Evolutionary conservation across 2,888 invertebrate species (phyloP), one percentile per base, ranked within the genome.

Genomic region (Leucophora obtusa): DNA sequence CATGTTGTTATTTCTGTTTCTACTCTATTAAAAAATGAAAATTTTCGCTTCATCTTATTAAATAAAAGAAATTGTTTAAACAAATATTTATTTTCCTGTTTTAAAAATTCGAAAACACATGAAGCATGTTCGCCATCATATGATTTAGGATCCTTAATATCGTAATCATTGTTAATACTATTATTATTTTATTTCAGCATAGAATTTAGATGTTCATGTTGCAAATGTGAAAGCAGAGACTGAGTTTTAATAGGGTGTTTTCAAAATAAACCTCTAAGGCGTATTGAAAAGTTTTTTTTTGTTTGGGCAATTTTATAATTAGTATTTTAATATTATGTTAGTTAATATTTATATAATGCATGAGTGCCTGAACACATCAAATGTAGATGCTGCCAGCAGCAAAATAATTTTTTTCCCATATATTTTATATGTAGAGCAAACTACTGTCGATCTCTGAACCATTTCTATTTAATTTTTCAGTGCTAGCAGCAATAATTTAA

Each of bases 251-350:
- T 47, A 47, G 43, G n/a, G 38, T 38, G 43, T n/a, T 47, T 47
- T 47, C 43, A n/a, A 53, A 53, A 21, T 43, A 60, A 38, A 14
- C 18, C n/a, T 15, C 35, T 38, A 35, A 51, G 65, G 14, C 38
- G 38, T 70, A 53, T 65, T 60, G 10, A 14, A 38, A 75, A 66
- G 43, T 62, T 66, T 75, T 79, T 75, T 65, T 51, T 47, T 33
- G 28, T 50, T 35, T 59, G 28, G 28, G 28, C 7, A 28, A 28
- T 28, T 28, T 28, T 7, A 28, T 6, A 28, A 28, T 28, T 28
- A 28, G 3, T 3, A 21, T 21, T 21, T 2, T 21, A 21, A 21
- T 21, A 21, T 21, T n/a, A n/a, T n/a, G n/a, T n/a, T n/a, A n/a
- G n/a, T n/a, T n/a, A n/a, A n/a, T n/a, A n/a, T n/a, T n/a, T n/a